Percentiles rank a stretch among this genome's conserved stretches.
Conservation (phyloP, 1,140 invertebrate species). For the Bombus haemorrhoidalis region DNA sequence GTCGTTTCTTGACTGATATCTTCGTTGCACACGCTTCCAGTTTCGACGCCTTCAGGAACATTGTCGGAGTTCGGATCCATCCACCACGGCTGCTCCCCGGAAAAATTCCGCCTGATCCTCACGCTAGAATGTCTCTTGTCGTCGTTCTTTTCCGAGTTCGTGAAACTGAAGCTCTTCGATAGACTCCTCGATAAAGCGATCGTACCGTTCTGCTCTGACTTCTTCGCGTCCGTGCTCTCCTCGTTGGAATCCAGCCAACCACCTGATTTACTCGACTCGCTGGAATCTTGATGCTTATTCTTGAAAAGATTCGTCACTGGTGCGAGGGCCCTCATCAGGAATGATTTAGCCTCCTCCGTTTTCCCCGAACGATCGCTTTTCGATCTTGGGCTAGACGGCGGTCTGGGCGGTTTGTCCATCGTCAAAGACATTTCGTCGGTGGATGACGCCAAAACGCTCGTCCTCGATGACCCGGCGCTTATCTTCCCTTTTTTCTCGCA, state of each 20-base stretch:
- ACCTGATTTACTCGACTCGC: conserved; percentile 75
- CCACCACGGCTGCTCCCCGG: conserved; percentile 86
- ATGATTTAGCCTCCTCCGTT: conserved; percentile 87
- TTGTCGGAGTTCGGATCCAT: conserved; percentile 83
- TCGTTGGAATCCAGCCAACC: conserved; percentile 75
- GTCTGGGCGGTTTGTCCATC: conserved; percentile 83
- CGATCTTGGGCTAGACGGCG: conserved; percentile 80
- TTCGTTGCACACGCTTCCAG: conserved; percentile 74
- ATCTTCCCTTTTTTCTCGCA: conserved; percentile 69
- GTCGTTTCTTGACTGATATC: conserved; percentile 81
- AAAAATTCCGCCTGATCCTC: conserved; percentile 81
- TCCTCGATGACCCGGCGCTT: conserved; percentile 79
- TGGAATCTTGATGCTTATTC: conserved; percentile 82
- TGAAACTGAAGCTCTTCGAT: conserved; percentile 70
- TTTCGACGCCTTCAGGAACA: conserved; percentile 84
- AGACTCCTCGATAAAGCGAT: conserved; percentile 68
- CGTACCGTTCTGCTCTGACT: conserved; percentile 44
- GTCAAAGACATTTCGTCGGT: conserved; percentile 84
- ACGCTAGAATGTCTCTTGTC: conserved; percentile 68
- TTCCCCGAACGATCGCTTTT: conserved; percentile 81
- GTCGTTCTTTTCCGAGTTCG: conserved; percentile 70
- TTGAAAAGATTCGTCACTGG: conserved; percentile 88
- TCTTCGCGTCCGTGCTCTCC: conserved; percentile 72
- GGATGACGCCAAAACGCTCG: conserved; percentile 82
- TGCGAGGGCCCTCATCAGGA: conserved; percentile 87